These are phyloP conservation scores for Sitta carolinensis DNA, from an alignment of 2,797 vertebrate genomes.

Conservation along the genomic window DNA sequence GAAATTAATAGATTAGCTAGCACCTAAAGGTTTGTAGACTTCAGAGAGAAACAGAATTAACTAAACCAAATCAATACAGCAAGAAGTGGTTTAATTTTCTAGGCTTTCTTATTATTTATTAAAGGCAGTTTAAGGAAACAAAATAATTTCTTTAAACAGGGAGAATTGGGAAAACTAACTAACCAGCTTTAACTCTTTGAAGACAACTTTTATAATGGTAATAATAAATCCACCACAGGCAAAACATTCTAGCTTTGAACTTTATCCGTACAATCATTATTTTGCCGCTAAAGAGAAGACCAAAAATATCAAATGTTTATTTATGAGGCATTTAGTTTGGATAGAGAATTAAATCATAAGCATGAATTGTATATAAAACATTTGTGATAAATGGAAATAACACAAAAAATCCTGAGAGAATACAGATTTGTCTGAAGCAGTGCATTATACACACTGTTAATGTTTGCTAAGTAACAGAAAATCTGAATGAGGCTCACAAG, in stretches of 20 bases:
- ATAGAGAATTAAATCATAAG: background rate
- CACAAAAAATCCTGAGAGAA: background rate
- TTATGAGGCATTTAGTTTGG: slow-evolving; percentile 9
- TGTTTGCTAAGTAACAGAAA: slow-evolving; percentile 25
- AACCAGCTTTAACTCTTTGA: slow-evolving; percentile 18
- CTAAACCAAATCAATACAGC: slow-evolving; percentile 8
- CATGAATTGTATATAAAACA: background rate
- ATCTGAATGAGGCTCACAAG: background rate
- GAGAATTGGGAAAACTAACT: background rate
- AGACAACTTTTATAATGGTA: background rate
- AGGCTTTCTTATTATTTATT: slow-evolving; percentile 18
- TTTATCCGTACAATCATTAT: background rate
- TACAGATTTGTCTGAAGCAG: background rate
- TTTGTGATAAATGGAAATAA: background rate
- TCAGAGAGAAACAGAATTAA: slow-evolving; percentile 34
- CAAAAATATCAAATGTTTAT: background rate
- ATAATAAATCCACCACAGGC: slow-evolving; percentile 35
- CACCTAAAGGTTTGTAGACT: slow-evolving; percentile 24
- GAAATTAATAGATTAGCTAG: slow-evolving; percentile 12
- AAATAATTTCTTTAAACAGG: slow-evolving; percentile 35
- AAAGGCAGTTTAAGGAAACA: slow-evolving; percentile 32
- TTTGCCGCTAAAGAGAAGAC: background rate
- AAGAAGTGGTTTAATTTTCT: slow-evolving; percentile 5
- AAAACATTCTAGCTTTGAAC: slow-evolving; percentile 44
- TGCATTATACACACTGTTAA: background rate